Evolutionary conservation across 2,888 invertebrate species (phyloP).

Genomic region (Chesias legatella): DNA sequence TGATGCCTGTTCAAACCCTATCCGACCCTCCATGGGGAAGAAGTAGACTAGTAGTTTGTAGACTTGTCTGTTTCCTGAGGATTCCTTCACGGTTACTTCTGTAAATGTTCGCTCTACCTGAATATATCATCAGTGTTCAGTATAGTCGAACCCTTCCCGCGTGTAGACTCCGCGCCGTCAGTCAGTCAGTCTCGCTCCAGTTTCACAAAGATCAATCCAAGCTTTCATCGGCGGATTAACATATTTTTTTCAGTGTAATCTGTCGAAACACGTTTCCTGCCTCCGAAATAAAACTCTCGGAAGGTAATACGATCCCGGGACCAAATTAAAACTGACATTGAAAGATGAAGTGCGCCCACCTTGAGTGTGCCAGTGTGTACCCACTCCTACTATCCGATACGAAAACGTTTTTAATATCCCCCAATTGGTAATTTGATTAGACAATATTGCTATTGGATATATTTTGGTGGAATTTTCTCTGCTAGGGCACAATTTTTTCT

Average conservation of each 20-base stretch:
- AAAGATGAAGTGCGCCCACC: constrained; percentile 70
- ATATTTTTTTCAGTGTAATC: constrained; percentile 43
- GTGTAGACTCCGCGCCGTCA: too few species aligned
- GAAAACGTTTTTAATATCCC: constrained; percentile 38
- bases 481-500: neutral
- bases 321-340: constrained; percentile 78
- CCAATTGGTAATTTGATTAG: constrained; percentile 46
- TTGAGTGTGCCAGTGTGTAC: constrained; percentile 52
- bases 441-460: constrained; percentile 26
- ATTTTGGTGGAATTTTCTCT: constrained; percentile 18
- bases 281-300: constrained; percentile 72
- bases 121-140: too few species aligned
- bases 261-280: constrained; percentile 71
- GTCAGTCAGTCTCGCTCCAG: constrained; percentile 13
- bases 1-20: too few species aligned
- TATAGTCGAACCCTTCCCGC: neutral
- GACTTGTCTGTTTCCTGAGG: too few species aligned
- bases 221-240: constrained; percentile 47
- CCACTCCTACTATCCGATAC: too few species aligned
- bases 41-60: too few species aligned
- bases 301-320: constrained; percentile 72
- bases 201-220: constrained; percentile 23
- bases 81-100: too few species aligned
- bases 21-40: too few species aligned
- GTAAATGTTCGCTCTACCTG: too few species aligned